A percentile compares a stretch with the other conserved stretches of the same genome.
Evolutionary conservation across 2,113 vertebrate species (phyloP).

Genomic region (Heterocephalus glaber): DNA sequence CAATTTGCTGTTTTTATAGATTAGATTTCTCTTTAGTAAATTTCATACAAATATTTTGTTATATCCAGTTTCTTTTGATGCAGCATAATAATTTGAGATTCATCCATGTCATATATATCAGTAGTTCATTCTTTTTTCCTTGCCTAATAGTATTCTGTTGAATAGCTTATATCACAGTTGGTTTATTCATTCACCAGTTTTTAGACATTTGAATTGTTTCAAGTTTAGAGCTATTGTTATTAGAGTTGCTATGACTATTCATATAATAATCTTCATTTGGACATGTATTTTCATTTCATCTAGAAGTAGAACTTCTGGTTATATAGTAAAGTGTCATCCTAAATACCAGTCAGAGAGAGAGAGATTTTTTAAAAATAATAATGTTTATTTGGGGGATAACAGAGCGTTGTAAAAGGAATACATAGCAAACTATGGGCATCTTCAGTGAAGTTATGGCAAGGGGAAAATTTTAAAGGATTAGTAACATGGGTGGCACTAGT

Average conservation of each 20-base stretch:
- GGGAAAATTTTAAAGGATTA: neutral
- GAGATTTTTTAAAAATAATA: neutral
- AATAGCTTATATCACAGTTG: neutral
- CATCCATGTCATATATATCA: neutral
- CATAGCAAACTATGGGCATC: neutral
- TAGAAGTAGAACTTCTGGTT: neutral
- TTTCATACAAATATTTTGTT: neutral
- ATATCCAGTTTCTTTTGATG: neutral
- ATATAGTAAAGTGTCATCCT: neutral
- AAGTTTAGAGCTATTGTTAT: neutral
- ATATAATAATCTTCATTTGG: neutral
- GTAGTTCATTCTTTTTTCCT: neutral
- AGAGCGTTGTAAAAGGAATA: neutral
- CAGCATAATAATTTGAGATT: neutral
- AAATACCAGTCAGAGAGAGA: neutral
- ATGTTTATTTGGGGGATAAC: neutral
- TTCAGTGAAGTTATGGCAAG: neutral
- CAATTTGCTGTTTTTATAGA: neutral
- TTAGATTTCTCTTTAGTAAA: neutral
- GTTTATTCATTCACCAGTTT: neutral
- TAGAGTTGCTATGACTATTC: neutral
- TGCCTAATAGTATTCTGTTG: neutral
- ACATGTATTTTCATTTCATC: neutral
- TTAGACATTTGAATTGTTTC: neutral
- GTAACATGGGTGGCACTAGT: neutral